These are phyloP conservation scores for Micromys minutus DNA, from an alignment of 2,113 vertebrate species.

Conservation along the genomic window DNA sequence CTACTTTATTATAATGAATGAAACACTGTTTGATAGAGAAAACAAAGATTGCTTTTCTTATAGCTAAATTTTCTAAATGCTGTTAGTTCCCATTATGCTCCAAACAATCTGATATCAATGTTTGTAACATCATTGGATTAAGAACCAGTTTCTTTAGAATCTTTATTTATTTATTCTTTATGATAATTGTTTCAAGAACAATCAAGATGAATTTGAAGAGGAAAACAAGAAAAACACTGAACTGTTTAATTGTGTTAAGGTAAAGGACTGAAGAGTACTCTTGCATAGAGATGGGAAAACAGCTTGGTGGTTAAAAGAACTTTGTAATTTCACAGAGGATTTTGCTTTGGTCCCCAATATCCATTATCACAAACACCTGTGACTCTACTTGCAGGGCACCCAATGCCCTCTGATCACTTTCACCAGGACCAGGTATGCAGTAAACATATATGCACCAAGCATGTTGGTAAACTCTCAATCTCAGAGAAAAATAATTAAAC, in stretches of 20 bases:
- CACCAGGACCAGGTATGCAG: fast-evolving
- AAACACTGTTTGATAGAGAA: background rate
- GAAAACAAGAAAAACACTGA: background rate
- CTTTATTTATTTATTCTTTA: background rate
- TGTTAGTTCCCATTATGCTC: background rate
- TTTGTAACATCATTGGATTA: background rate
- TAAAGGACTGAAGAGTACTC: background rate
- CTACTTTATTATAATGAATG: background rate
- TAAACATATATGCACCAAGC: background rate
- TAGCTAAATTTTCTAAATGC: constrained; percentile 1
- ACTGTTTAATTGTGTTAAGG: background rate
- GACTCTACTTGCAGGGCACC: background rate
- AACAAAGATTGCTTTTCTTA: background rate
- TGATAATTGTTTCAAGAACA: background rate
- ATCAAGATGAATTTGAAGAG: background rate
- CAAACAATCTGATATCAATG: background rate
- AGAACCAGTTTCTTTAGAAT: background rate
- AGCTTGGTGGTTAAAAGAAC: background rate
- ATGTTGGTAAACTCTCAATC: background rate
- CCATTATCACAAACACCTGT: background rate
- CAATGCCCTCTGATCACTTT: background rate
- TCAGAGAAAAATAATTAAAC: background rate
- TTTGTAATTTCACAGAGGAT: too few species aligned
- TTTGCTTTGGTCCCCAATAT: background rate
- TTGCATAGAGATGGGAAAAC: background rate